phyloP scores from a whole-genome alignment of 2,797 vertebrate species.

The Microctenopoma stevenorrisi region DNA sequence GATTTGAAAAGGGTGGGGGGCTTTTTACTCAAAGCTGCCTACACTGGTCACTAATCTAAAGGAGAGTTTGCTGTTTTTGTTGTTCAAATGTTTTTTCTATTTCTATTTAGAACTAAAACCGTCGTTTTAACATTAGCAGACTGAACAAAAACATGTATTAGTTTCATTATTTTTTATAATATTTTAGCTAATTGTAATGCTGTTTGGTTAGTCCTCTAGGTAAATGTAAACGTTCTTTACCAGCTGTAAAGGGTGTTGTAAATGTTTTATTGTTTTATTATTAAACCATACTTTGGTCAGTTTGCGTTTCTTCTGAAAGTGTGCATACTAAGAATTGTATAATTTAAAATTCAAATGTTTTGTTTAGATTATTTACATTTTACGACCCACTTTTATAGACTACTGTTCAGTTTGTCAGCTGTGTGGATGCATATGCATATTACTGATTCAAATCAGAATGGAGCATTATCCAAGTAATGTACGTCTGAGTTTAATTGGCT shows the following conservation, averaged over 20 bases:
- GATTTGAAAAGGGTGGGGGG: background rate
- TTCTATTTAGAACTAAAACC: too few relatives aligned
- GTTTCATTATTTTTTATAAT: too few relatives aligned
- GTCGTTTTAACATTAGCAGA: too few relatives aligned
- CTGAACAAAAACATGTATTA: too few relatives aligned
- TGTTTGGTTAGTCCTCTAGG: background rate
- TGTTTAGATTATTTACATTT: background rate
- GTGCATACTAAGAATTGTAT: background rate
- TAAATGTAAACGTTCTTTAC: background rate
- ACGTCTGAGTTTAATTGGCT: background rate
- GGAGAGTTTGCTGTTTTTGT: background rate
- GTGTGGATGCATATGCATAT: too few relatives aligned
- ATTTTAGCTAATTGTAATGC: background rate
- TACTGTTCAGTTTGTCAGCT: background rate
- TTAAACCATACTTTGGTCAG: background rate
- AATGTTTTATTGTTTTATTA: background rate
- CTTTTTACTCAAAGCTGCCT: too few relatives aligned
- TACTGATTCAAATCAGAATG: background rate
- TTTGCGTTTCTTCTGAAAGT: background rate
- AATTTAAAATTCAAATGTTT: background rate
- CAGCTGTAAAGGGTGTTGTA: background rate
- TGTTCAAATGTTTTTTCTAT: background rate
- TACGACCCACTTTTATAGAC: background rate
- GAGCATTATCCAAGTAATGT: background rate
- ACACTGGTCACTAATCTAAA: background rate